phyloP scores from a whole-genome alignment of 2,113 vertebrate species.

The Megaptera novaeangliae region DNA sequence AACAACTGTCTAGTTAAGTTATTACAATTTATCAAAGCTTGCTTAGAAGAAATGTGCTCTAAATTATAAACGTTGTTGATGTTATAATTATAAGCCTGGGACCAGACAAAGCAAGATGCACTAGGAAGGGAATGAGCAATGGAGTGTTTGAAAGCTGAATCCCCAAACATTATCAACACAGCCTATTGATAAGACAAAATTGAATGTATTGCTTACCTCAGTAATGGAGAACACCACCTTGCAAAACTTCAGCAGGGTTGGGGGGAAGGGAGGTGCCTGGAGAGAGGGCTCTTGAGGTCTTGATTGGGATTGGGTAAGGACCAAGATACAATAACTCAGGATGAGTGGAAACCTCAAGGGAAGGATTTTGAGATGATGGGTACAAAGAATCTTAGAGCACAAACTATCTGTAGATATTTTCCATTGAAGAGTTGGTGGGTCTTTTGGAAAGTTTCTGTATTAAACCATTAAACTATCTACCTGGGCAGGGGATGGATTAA shows the following conservation, averaged over 20 bases:
- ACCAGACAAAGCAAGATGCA: not conserved
- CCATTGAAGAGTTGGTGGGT: not conserved
- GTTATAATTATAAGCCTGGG: not conserved
- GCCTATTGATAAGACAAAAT: not conserved
- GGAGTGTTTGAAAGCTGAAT: not conserved
- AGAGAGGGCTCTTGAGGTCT: not conserved
- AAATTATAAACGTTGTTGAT: not conserved
- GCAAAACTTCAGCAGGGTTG: accelerated
- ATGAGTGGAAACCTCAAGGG: not conserved
- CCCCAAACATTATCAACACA: not conserved
- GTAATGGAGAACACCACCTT: not conserved
- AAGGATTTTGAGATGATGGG: not conserved
- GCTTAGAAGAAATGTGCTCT: not conserved
- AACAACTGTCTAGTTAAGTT: not conserved
- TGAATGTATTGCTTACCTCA: not conserved
- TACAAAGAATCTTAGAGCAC: not conserved
- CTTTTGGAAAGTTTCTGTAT: not conserved
- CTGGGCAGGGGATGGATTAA: not conserved
- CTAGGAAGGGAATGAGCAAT: accelerated
- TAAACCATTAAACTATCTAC: not conserved
- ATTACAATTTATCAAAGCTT: not conserved
- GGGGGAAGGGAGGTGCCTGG: not conserved
- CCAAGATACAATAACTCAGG: not conserved
- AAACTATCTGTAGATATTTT: not conserved
- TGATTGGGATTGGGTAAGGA: not conserved